Evolutionary conservation across 2,888 invertebrate genomes (phyloP).

Genomic region (Tridacna crocea): DNA sequence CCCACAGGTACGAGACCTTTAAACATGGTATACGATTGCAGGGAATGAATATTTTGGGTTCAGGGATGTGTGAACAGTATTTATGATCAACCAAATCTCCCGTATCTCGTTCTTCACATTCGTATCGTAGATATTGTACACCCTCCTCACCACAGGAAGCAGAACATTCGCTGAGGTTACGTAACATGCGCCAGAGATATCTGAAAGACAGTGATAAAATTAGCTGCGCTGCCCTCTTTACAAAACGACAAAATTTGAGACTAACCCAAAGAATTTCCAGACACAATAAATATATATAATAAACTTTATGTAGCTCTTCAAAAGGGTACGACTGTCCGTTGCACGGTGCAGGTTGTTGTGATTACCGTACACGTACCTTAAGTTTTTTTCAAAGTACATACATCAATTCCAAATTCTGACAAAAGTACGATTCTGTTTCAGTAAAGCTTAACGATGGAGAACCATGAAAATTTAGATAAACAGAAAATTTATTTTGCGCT

Average conservation of each 20-base stretch:
- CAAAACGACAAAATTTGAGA: too few relatives aligned
- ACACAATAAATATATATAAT: neutral
- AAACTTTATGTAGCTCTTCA: neutral
- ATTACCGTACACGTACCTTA: too few relatives aligned
- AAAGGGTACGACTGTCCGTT: too few relatives aligned
- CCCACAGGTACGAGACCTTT: slow-evolving; percentile 60
- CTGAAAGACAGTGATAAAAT: slow-evolving; percentile 39
- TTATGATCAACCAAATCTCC: slow-evolving; percentile 16
- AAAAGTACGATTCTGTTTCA: too few relatives aligned
- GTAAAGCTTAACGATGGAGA: too few relatives aligned
- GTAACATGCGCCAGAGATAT: slow-evolving; percentile 70
- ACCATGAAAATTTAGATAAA: too few relatives aligned
- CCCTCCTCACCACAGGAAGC: slow-evolving; percentile 68
- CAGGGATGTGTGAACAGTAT: slow-evolving; percentile 46
- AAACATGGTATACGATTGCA: slow-evolving; percentile 61
- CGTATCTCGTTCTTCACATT: slow-evolving; percentile 51
- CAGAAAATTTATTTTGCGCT: too few relatives aligned
- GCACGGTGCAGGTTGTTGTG: too few relatives aligned
- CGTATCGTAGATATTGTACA: slow-evolving; percentile 49
- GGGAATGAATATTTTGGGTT: slow-evolving; percentile 44
- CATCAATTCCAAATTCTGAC: too few relatives aligned
- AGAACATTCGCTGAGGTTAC: slow-evolving; percentile 71
- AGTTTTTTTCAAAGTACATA: too few relatives aligned
- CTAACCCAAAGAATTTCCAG: too few relatives aligned
- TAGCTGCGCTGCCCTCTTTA: too few relatives aligned